Base-by-base conservation (phyloP, 2,797 vertebrate genomes). In the Rhinoraja longicauda region DNA sequence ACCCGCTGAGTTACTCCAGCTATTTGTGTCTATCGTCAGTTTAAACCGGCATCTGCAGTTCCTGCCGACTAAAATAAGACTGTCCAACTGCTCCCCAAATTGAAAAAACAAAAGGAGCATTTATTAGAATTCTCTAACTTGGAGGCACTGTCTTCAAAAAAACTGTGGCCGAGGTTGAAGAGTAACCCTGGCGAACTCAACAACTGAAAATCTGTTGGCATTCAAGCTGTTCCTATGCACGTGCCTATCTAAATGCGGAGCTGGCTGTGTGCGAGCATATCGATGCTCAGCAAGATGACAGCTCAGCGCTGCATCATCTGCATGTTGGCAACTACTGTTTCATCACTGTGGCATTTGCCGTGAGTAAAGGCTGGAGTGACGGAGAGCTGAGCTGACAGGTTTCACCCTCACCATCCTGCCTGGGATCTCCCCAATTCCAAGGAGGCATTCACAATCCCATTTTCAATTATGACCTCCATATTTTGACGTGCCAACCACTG, bases 241-340 rank as follows among this genome's bases (percentile, higher is more conserved):
- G n/a, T 19, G 19, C 59, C 84, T 32, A 21, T 88, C 59, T 36
- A 73, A 32, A 36, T 7, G 72, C 67, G 53, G 24, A 93, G 0
- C 94, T 94, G 94, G 93, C 94, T 93, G 93, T 0, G 0, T 0
- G 0, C 0, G 67, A 92, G 93, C 93, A 1, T 75, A 88, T 93
- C 94, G 90, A 92, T 75, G 94, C 93, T 94, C 62, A 86, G 94
- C 94, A 93, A 2, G 77, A 93, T 13, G 93, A 93, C 82, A 29
- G 70, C 0, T 0, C 90, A 76, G 67, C 67, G 59, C 84, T 88
- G 36, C 59, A 88, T 88, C 64, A 36, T 93, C 93, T 93, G 57
- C 77, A 59, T 84, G 53, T 70, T 78, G 36, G 92, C 79, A 45
- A 36, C 8, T 15, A 70, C 53, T 84, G 92, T 32, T 90, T 93